These are phyloP conservation scores for Nothura maculosa DNA, from an alignment of 2,797 vertebrate species.

Conservation along the genomic window DNA sequence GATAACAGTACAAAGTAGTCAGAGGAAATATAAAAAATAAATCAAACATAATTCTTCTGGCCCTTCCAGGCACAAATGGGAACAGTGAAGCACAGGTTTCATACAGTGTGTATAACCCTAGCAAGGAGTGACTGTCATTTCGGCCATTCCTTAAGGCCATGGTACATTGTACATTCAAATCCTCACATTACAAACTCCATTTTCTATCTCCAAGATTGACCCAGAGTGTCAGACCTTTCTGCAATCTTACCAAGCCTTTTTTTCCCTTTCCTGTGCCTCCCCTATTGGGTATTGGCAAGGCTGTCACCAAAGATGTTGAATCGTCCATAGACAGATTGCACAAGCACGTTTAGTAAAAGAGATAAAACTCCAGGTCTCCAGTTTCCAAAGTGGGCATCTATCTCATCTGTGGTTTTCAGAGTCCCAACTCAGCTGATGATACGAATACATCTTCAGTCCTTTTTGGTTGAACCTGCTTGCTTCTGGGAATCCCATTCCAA, in stretches of 20 bases:
- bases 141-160: no score
- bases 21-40: background rate
- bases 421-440: background rate
- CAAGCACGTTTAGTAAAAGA: background rate
- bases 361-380: background rate
- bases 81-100: background rate
- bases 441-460: background rate
- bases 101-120: background rate
- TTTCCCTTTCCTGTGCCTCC: background rate
- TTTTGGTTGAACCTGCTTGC: background rate
- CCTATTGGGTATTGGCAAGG: background rate
- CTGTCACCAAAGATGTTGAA: background rate
- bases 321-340: background rate
- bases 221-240: background rate
- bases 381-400: background rate
- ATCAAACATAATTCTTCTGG: background rate
- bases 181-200: background rate
- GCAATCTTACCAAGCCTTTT: background rate
- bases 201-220: background rate
- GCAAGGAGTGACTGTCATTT: background rate
- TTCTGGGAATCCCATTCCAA: background rate
- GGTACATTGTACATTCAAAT: background rate
- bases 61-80: background rate
- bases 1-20: background rate
- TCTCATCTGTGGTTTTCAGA: background rate